phyloP scores from a whole-genome alignment of 1,140 invertebrate species.

The Stenopsyche tienmushanensis region DNA sequence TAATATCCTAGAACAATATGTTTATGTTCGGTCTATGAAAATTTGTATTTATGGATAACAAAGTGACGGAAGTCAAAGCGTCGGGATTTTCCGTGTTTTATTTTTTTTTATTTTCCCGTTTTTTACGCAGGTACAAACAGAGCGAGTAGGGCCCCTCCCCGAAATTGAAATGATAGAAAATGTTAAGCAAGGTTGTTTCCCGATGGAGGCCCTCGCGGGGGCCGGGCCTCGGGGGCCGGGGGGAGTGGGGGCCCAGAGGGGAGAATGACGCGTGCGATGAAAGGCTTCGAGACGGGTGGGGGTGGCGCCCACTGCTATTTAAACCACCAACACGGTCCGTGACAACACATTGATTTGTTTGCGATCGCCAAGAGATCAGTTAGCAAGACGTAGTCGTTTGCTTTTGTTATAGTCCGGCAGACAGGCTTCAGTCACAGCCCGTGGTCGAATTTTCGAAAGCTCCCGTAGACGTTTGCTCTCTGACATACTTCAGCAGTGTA shows the following conservation, averaged over 20 bases:
- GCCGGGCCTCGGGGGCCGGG: no score
- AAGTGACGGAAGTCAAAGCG: no score
- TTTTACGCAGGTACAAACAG: no score
- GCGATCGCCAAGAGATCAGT: conserved; percentile 56
- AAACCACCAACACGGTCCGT: conserved; percentile 54
- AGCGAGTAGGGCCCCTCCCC: no score
- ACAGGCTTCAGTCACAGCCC: conserved; percentile 51
- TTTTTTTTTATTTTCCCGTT: no score
- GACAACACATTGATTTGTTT: conserved; percentile 58
- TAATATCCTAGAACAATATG: no score
- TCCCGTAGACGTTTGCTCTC: conserved; percentile 36
- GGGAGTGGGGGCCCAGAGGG: neutral
- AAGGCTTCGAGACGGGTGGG: conserved; percentile 45
- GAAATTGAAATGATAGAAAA: no score
- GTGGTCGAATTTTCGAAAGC: conserved; percentile 55
- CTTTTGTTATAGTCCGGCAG: conserved; percentile 54
- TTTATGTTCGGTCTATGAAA: no score
- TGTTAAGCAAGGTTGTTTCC: no score
- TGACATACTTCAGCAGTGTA: conserved; percentile 56
- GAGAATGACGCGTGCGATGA: conserved; percentile 43
- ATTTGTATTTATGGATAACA: no score
- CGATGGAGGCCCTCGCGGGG: no score
- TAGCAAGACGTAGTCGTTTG: conserved; percentile 54
- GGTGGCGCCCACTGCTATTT: conserved; percentile 54
- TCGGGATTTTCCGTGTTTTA: no score